Base-by-base conservation (phyloP, 2,888 invertebrate genomes). In the Melinopterus prodromus region DNA sequence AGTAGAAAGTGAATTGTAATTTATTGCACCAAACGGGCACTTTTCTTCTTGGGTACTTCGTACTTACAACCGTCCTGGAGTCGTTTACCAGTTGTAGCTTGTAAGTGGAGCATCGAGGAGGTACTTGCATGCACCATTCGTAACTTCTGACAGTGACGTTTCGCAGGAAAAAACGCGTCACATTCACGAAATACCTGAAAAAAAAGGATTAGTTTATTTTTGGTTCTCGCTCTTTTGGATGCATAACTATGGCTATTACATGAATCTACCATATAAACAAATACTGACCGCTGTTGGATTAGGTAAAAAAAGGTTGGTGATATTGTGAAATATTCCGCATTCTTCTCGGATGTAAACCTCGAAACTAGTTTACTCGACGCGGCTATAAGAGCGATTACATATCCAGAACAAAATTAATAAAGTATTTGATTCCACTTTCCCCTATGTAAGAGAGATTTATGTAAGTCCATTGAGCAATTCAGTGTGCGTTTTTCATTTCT, bases 41-140 rank as follows among this genome's bases (percentile, higher is more conserved):
- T 9, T 53, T 53, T 53, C 53, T 53, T 53, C 53, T 53, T 53
- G 3, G 53, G 12, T 53, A 53, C 91, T 91, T 89, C 26, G 16
- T 74, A 89, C 91, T 91, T 89, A 95, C 96, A 91, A 94, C 93
- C 81, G 93, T 90, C 86, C 92, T 92, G 85, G 94, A 93, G 81
- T 93, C 92, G 85, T 94, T 93, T 83, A 93, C 92, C 91, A 93
- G 91, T 88, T 93, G 93, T 12, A 93, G 93, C 85, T 91, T 93
- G 88, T 94, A 95, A 86, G 91, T 92, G 72, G 95, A 94, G 87
- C 96, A 96, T 82, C 95, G 90, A n/a, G 96, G 96, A 6, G 96
- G 96, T 86, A 96, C 91, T 81, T 93, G 92, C 86, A 95, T 89
- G 86, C 96, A 96, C 95, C 96, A 96, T 84, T 92, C 92, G 87